Conservation (phyloP, 2,888 invertebrate genomes). For the Dyspetes luteomarginatus region DNA sequence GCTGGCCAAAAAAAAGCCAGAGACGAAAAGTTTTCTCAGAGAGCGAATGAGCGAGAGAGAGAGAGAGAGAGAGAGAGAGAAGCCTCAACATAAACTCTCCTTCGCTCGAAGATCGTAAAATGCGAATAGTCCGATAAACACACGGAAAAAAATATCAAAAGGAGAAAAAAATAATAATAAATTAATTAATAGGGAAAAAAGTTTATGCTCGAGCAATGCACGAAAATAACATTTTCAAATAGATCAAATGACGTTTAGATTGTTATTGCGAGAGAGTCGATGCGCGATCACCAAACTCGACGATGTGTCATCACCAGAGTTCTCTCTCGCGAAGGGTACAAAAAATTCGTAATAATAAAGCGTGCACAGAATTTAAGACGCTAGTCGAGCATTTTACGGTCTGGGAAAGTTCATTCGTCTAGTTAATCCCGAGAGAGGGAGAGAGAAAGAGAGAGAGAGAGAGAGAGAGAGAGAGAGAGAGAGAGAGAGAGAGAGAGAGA, state of each 20-base stretch:
- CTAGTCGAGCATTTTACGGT: conserved; percentile 16
- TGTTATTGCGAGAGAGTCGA: conserved; percentile 24
- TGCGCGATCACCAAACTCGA: conserved; percentile 25
- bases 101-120: conserved; percentile 40
- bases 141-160: not conserved
- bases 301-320: conserved; percentile 48
- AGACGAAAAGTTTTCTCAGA: conserved; percentile 34
- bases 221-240: conserved; percentile 30
- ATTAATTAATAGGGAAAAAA: conserved; percentile 12
- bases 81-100: conserved; percentile 35
- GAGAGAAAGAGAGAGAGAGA: not conserved
- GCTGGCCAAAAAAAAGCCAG: not conserved
- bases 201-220: not conserved
- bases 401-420: conserved; percentile 8
- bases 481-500: not conserved
- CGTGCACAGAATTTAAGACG: not conserved
- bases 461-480: not conserved
- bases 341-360: conserved; percentile 30
- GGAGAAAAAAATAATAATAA: conserved; percentile 29
- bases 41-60: not conserved
- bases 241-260: conserved; percentile 50
- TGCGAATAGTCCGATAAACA: conserved; percentile 24
- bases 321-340: conserved; percentile 4
- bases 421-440: not conserved
- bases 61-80: no score